Percentiles rank a stretch among this genome's conserved stretches.
Conservation (phyloP, 2,888 invertebrate genomes). For the Sipunculus nudus region DNA sequence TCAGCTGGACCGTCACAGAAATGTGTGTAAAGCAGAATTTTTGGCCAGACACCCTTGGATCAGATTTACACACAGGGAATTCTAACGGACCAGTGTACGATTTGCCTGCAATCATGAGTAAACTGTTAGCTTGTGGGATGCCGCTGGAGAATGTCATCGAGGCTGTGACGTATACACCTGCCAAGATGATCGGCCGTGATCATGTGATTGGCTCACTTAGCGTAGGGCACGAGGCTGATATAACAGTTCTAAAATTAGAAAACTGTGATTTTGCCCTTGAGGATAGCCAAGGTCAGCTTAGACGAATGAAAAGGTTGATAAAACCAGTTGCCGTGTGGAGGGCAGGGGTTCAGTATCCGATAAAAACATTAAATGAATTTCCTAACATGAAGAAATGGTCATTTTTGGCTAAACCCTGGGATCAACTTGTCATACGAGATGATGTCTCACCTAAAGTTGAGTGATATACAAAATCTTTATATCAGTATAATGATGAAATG, state of each 20-base stretch:
- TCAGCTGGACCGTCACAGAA: slow-evolving; percentile 54
- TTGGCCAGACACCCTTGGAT: slow-evolving; percentile 54
- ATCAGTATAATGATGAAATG: too few species aligned
- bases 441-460: too few species aligned
- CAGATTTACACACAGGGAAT: slow-evolving; percentile 51
- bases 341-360: slow-evolving; percentile 37
- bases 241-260: slow-evolving; percentile 49
- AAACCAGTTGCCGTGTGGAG: slow-evolving; percentile 52
- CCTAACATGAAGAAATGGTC: slow-evolving; percentile 10
- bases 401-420: too few species aligned
- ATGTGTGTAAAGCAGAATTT: slow-evolving; percentile 42
- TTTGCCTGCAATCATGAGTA: slow-evolving; percentile 52
- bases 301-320: slow-evolving; percentile 40
- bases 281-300: slow-evolving; percentile 46
- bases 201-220: slow-evolving; percentile 41
- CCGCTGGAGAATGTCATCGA: slow-evolving; percentile 48
- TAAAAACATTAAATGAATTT: slow-evolving; percentile 6
- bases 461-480: too few species aligned
- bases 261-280: slow-evolving; percentile 46
- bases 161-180: slow-evolving; percentile 51
- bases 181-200: slow-evolving; percentile 40
- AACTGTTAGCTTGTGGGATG: slow-evolving; percentile 56
- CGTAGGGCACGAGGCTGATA: slow-evolving; percentile 48
- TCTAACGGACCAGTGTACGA: slow-evolving; percentile 54
- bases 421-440: too few species aligned